phyloP scores from a whole-genome alignment of 2,797 vertebrate genomes.

The Etheostoma nigrum region DNA sequence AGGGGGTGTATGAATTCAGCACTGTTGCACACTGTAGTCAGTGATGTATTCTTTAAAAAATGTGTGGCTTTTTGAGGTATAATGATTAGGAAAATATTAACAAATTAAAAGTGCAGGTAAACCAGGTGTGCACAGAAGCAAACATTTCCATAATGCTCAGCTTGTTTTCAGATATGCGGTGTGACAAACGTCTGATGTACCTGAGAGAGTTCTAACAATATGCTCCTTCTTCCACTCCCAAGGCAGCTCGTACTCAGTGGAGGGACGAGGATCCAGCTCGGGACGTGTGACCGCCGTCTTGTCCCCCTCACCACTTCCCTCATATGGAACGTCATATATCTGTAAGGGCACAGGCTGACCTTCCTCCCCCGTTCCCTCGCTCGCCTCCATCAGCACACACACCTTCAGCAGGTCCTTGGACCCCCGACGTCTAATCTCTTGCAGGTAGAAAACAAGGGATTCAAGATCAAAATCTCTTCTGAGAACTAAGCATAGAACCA shows the following conservation, averaged over 20 bases:
- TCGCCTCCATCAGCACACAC: constrained; percentile 83
- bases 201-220: constrained; percentile 91
- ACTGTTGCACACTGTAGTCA: background rate
- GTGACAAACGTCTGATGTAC: constrained; percentile 69
- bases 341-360: constrained; percentile 77
- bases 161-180: background rate
- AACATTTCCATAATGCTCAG: background rate
- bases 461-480: constrained; percentile 14
- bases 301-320: constrained; percentile 75
- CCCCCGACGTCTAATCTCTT: constrained; percentile 93
- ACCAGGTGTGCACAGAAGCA: background rate
- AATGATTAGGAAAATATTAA: background rate
- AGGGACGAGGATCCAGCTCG: constrained; percentile 87
- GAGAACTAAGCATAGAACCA: background rate
- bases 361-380: constrained; percentile 64
- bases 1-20: constrained; percentile 7
- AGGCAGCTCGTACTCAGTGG: constrained; percentile 91
- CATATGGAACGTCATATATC: constrained; percentile 91
- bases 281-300: constrained; percentile 80
- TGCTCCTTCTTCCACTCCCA: constrained; percentile 98
- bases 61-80: background rate
- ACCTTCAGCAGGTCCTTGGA: constrained; percentile 94
- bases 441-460: constrained; percentile 10
- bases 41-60: background rate
- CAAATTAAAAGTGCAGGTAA: background rate